Conservation (phyloP, 2,113 vertebrate species). For the Redunca redunca region DNA sequence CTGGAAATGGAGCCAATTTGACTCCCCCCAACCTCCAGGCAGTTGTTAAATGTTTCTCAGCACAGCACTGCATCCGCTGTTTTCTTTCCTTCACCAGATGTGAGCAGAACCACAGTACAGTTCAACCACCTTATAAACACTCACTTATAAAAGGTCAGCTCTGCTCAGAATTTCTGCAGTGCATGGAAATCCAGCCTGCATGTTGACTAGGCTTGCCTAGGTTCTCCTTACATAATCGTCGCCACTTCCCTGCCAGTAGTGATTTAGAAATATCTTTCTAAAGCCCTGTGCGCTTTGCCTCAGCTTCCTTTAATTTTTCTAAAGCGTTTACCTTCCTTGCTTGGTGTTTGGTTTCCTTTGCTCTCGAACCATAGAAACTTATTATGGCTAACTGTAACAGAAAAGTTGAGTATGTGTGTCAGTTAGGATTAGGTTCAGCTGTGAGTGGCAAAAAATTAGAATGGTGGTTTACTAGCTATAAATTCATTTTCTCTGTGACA, state of each 20-base stretch:
- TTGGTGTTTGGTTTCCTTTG: neutral
- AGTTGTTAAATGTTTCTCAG: neutral
- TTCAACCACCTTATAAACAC: neutral
- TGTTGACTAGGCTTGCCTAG: neutral
- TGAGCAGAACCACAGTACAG: neutral
- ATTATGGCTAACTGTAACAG: neutral
- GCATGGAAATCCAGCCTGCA: neutral
- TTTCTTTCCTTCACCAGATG: neutral
- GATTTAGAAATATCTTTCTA: neutral
- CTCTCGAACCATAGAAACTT: neutral
- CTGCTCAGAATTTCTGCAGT: neutral
- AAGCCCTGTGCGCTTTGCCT: neutral
- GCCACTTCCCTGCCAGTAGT: neutral
- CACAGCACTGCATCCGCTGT: neutral
- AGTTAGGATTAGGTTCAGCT: neutral
- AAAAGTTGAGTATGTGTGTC: neutral
- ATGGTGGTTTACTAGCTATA: neutral
- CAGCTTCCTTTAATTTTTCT: neutral
- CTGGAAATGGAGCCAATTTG: neutral
- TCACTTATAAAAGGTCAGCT: neutral
- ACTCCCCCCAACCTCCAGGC: no score
- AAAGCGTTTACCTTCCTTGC: neutral
- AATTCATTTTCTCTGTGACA: neutral
- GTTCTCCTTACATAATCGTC: neutral
- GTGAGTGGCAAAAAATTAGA: neutral